Evolutionary conservation across 2,113 vertebrate genomes (phyloP).

Genomic region (Ibidorhyncha struthersii): DNA sequence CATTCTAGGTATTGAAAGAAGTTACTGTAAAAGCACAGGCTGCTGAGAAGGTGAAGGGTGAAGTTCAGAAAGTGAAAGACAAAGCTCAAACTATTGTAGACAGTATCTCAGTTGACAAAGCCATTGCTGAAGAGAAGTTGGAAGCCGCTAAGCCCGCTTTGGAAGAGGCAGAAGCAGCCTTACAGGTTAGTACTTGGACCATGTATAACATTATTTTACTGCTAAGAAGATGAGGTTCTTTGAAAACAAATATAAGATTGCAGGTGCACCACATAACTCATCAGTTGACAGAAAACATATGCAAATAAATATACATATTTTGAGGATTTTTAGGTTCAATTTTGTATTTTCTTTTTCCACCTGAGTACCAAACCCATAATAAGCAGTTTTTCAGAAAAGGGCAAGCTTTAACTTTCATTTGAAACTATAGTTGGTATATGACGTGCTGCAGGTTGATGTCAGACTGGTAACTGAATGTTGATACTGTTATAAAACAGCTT

Average conservation of each 20-base stretch:
- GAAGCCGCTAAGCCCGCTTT: constrained; percentile 91
- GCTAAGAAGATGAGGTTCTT: neutral
- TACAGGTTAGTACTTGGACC: constrained; percentile 78
- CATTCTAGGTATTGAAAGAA: constrained; percentile 89
- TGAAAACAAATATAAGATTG: neutral
- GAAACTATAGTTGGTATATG: neutral
- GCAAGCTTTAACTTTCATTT: neutral
- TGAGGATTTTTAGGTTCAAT: neutral
- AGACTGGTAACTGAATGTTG: neutral
- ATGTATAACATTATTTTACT: neutral
- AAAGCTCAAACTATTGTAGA: constrained; percentile 94
- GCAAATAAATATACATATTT: neutral
- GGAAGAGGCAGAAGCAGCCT: constrained; percentile 89
- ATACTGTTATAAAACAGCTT: neutral
- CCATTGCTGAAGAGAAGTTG: constrained; percentile 88
- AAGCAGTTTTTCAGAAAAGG: neutral
- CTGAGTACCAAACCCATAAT: neutral
- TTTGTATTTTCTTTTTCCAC: neutral
- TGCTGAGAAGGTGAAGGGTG: constrained; percentile 89
- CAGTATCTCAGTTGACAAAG: constrained; percentile 91
- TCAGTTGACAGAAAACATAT: neutral
- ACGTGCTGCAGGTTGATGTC: neutral
- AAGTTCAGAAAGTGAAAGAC: constrained; percentile 97
- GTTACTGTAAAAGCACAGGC: constrained; percentile 95
- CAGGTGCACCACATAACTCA: neutral